Conservation (phyloP, 2,113 vertebrate genomes). For the Peromyscus californicus region DNA sequence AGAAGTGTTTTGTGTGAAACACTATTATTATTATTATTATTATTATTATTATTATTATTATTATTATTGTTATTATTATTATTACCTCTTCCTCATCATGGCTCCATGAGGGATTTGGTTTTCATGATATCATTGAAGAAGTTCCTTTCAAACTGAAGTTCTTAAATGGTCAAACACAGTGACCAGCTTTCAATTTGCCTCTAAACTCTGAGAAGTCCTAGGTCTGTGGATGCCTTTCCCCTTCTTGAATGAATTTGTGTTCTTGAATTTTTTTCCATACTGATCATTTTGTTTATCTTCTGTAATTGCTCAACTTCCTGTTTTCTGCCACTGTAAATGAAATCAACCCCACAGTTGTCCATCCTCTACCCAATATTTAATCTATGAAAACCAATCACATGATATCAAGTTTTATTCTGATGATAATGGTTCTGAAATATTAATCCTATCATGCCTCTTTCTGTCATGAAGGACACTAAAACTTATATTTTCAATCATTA, state of each 20-base stretch:
- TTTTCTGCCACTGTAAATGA: background rate
- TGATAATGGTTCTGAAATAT: conserved; percentile 7
- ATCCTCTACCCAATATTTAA: background rate
- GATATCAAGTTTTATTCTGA: background rate
- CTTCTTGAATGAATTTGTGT: background rate
- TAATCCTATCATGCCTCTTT: background rate
- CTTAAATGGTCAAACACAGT: background rate
- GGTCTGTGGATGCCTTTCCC: accelerated
- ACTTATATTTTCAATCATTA: background rate
- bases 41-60: background rate
- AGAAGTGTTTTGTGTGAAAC: background rate
- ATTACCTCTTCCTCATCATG: background rate
- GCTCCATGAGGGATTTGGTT: background rate
- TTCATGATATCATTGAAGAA: background rate
- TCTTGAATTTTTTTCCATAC: background rate
- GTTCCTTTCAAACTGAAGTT: background rate
- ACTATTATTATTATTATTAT: background rate
- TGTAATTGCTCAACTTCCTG: background rate
- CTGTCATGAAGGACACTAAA: background rate
- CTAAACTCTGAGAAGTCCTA: background rate
- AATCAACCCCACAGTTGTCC: background rate
- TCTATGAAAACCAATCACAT: background rate
- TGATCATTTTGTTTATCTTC: background rate
- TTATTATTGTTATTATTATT: background rate
- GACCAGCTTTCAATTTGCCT: background rate